Base-by-base conservation (phyloP, 1,140 invertebrate species). In the Tetramorium parvispinum region DNA sequence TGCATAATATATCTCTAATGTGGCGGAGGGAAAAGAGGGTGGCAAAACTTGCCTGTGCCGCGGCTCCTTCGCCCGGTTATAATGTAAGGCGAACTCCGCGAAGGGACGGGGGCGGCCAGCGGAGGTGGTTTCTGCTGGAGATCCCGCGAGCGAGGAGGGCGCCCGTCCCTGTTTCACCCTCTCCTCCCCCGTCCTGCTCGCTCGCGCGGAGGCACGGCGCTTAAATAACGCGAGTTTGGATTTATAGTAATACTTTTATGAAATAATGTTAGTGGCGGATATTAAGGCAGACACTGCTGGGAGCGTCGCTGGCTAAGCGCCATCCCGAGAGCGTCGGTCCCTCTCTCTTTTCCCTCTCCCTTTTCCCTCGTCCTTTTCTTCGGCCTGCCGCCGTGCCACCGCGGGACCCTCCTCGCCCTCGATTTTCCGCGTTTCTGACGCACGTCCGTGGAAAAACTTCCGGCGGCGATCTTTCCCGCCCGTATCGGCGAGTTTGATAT, bases 211-310 rank as follows among this genome's bases (percentile, higher is more conserved):
- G 89, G 88, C 93, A 92, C 88, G 90, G 91, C 86, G 93, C 93
- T 94, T 95, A 95, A 95, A 95, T 95, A 95, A 95, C 94, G 94
- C 91, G 94, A 94, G 92, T 95, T 95, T 93, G 92, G 90, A 95
- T 95, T 95, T 95, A 95, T 95, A 94, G 95, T 95, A 94, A 95
- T 95, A 95, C 95, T 95, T 95, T 95, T 95, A 95, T 95, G 95
- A 95, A 95, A 95, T 95, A 95, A 95, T 94, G 94, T 95, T 95
- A 95, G 95, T 95, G 94, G 87, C 87, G 81, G 91, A 89, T 87
- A 86, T 89, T 89, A 94, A 94, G 92, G 92, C 92, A 93, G 94
- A 94, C 94, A 94, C 92, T 92, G 91, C 88, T 13, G 89, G 91
- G 87, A 92, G 83, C 82, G 73, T 87, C 79, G 79, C 87, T 88